Percentiles rank a stretch among this genome's conserved stretches.
phyloP scores from a whole-genome alignment of 2,113 vertebrate genomes.

The Caranx melampygus region DNA sequence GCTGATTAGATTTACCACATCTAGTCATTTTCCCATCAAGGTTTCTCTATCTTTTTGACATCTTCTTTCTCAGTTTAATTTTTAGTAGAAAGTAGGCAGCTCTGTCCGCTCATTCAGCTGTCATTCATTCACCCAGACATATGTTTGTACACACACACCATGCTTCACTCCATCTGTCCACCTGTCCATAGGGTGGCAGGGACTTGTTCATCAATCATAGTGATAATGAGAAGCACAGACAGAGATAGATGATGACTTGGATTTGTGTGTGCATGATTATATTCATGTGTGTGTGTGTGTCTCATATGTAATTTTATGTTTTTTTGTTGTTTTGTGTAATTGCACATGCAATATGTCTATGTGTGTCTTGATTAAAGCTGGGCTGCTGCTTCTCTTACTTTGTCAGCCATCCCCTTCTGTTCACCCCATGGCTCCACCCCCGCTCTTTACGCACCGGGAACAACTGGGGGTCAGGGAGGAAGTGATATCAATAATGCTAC shows the following conservation, averaged over 20 bases:
- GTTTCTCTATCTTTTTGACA: not conserved
- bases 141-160: slow-evolving; percentile 16
- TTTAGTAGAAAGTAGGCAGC: slow-evolving; percentile 3
- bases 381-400: slow-evolving; percentile 25
- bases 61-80: slow-evolving; percentile 9
- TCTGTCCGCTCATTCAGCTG: slow-evolving; percentile 8
- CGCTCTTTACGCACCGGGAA: slow-evolving; percentile 54
- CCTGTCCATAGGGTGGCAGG: too few relatives aligned
- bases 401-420: slow-evolving; percentile 35
- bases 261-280: not conserved
- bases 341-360: slow-evolving; percentile 6
- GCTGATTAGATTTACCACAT: not conserved
- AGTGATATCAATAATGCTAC: slow-evolving; percentile 66
- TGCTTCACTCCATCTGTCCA: slow-evolving; percentile 38
- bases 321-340: not conserved
- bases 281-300: not conserved
- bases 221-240: slow-evolving; percentile 6
- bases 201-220: slow-evolving; percentile 19
- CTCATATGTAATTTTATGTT: too few relatives aligned
- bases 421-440: slow-evolving; percentile 50
- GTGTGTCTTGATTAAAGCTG: slow-evolving; percentile 8
- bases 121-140: slow-evolving; percentile 15
- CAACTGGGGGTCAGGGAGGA: slow-evolving; percentile 25
- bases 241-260: not conserved
- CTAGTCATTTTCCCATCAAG: not conserved